Evolutionary conservation across 2,797 vertebrate genomes (phyloP).

Genomic region (Aphelocoma californica): DNA sequence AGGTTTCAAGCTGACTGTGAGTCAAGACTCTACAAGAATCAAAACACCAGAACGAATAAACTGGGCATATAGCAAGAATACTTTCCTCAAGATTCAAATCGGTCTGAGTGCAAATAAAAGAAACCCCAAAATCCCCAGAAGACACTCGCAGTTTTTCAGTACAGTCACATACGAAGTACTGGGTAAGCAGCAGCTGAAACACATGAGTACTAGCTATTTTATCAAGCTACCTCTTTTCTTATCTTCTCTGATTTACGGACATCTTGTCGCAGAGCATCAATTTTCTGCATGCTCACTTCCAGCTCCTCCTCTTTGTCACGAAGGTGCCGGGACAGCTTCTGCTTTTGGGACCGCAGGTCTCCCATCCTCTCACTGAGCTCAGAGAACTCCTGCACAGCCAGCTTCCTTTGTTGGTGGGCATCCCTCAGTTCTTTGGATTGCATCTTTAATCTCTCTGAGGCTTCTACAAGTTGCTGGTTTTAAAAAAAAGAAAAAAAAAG

Average conservation of each 20-base stretch:
- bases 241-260: slow-evolving; percentile 87
- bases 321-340: slow-evolving; percentile 89
- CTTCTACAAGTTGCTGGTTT: slow-evolving; percentile 88
- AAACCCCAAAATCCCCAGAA: neutral
- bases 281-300: slow-evolving; percentile 87
- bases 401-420: slow-evolving; percentile 89
- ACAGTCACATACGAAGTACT: neutral
- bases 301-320: slow-evolving; percentile 93
- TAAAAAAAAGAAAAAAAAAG: neutral
- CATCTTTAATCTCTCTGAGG: slow-evolving; percentile 87
- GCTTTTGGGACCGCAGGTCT: slow-evolving; percentile 89
- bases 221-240: slow-evolving; percentile 84
- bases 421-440: slow-evolving; percentile 94
- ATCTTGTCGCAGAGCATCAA: slow-evolving; percentile 88
- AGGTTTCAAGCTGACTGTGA: neutral
- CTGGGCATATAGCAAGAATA: neutral
- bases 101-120: neutral
- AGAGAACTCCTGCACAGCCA: slow-evolving; percentile 91
- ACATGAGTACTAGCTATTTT: neutral
- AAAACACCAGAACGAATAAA: neutral
- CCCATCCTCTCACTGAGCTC: slow-evolving; percentile 90
- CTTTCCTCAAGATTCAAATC: neutral
- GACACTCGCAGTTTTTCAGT: neutral
- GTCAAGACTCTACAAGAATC: neutral
- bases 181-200: neutral